phyloP scores from a whole-genome alignment of 2,113 vertebrate genomes.

The Crocuta crocuta region DNA sequence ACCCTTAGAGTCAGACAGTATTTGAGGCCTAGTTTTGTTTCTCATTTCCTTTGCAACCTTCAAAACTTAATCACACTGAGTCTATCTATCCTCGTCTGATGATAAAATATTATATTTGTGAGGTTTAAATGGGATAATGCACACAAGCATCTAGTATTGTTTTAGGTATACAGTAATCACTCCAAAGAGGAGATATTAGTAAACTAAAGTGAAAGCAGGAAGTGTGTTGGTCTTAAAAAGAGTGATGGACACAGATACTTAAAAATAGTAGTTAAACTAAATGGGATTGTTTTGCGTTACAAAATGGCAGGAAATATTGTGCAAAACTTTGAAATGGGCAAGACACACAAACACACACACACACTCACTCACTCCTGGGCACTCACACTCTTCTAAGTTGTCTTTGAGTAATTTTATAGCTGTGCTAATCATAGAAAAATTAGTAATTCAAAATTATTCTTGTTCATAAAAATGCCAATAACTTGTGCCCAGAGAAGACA shows the following conservation, averaged over 20 bases:
- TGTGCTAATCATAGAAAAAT: background rate
- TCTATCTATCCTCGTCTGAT: background rate
- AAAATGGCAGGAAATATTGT: background rate
- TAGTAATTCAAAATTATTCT: constrained; percentile 17
- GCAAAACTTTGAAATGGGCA: background rate
- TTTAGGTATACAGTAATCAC: background rate
- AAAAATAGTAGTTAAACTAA: background rate
- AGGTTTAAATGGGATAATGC: background rate
- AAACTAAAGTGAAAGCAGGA: background rate
- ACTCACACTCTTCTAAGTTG: background rate
- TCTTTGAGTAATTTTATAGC: background rate
- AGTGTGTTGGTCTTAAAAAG: background rate
- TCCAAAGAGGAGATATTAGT: background rate
- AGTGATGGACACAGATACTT: background rate
- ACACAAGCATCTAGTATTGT: background rate
- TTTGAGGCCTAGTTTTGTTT: background rate
- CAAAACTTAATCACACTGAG: background rate
- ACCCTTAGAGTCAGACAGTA: background rate
- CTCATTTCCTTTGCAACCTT: background rate
- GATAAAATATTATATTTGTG: background rate
- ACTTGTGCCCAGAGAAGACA: background rate
- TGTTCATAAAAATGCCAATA: background rate
- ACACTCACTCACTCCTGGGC: background rate
- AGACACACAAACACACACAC: background rate
- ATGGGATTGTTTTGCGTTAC: background rate